phyloP scores from a whole-genome alignment of 1,140 invertebrate species.

The Pseudomyrmex dendroicus region DNA sequence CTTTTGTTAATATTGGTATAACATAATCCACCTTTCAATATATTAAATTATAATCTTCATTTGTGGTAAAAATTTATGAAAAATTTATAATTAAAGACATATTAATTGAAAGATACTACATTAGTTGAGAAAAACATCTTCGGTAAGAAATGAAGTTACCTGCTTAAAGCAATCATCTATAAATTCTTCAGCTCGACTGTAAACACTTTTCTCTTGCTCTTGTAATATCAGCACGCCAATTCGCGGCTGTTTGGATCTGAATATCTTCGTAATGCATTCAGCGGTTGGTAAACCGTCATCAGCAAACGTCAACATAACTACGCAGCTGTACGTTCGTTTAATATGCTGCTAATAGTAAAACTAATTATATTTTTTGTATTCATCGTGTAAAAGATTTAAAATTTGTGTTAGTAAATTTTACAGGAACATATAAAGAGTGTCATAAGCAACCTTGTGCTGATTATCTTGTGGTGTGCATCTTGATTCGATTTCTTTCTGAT shows the following conservation, averaged over 20 bases:
- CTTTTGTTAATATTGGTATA: conserved; percentile 78
- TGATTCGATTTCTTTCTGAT: not conserved
- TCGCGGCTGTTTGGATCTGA: conserved; percentile 74
- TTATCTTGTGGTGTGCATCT: conserved; percentile 3
- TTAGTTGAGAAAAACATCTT: not conserved
- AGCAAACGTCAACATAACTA: conserved; percentile 78
- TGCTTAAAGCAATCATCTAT: conserved; percentile 80
- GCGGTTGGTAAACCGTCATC: conserved; percentile 71
- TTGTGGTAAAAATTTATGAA: not conserved
- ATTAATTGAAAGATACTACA: no score
- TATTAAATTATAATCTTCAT: conserved; percentile 8
- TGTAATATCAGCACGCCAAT: conserved; percentile 79
- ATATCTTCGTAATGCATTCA: conserved; percentile 72
- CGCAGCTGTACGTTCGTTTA: conserved; percentile 70
- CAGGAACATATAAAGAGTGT: not conserved
- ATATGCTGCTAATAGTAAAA: conserved; percentile 19
- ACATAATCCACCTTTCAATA: conserved; percentile 77
- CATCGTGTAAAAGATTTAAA: not conserved
- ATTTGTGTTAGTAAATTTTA: not conserved
- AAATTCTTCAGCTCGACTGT: conserved; percentile 76
- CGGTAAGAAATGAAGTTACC: conserved; percentile 54
- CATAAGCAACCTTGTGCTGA: conserved; percentile 49
- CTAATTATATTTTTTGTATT: not conserved
- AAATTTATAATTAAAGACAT: not conserved
- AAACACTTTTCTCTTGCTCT: conserved; percentile 78